Evolutionary conservation across 2,888 invertebrate species (phyloP), one percentile per base, ranked within the genome.

Genomic region (Melinaea marsaeus): DNA sequence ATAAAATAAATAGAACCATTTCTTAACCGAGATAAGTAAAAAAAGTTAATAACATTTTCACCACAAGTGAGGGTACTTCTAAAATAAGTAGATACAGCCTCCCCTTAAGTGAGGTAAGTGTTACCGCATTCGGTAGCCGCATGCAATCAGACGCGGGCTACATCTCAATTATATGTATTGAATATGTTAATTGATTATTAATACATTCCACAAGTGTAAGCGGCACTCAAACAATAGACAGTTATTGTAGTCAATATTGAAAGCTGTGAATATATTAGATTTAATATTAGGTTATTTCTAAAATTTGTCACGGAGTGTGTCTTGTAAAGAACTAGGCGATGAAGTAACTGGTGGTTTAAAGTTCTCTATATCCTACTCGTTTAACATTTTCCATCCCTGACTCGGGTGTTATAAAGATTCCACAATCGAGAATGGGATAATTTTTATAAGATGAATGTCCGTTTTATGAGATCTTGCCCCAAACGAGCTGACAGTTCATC

Each of bases 101-200:
- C 51, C 51, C 51, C 51, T 51, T 51, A 51, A 51, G 32, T 51
- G 51, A 32, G 51, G 11, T 51, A 51, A 51, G n/a, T 51, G 32
- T 51, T 51, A 51, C 51, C 51, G 51, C 51, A 51, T 22, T 51
- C 51, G 32, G 32, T 51, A 51, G 51, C 7, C 51, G 51, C 32
- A 32, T 37, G 55, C n/a, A 37, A 35, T 56, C 13, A 56, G 13
- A 56, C 55, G 37, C 55, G n/a, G 7, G n/a, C 55, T 35, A 35
- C 37, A 56, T 37, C 3, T 34, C n/a, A 56, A 35, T 37, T 35
- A 37, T 33, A 9, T 56, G 55, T 56, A 35, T 56, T 37, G 13
- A 56, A 56, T 35, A 35, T 56, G 55, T 35, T 56, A 56, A 56
- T 56, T 35, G 13, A 55, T 55, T 34, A 56, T 56, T 56, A 56